These are phyloP conservation scores for Tragopan temminckii DNA, from an alignment of 2,797 vertebrate genomes.

Conservation along the genomic window DNA sequence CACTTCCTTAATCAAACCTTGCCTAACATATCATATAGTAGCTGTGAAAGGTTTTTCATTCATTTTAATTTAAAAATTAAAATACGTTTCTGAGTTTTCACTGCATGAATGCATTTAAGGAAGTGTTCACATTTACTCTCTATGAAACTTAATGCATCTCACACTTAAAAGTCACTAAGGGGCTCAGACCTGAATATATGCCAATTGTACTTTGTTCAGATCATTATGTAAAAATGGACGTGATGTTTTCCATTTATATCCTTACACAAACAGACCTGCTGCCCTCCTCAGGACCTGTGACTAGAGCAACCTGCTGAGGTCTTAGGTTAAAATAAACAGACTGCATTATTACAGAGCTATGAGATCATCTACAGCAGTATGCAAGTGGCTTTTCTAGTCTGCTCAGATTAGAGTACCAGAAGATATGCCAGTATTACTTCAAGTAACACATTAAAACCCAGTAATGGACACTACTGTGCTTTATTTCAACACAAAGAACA, in stretches of 20 bases:
- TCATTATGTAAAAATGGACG: slow-evolving; percentile 57
- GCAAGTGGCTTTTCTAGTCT: slow-evolving; percentile 76
- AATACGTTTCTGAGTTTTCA: slow-evolving; percentile 44
- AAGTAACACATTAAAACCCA: slow-evolving; percentile 76
- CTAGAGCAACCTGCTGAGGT: slow-evolving; percentile 18
- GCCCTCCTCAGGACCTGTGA: background rate
- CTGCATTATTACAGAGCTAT: slow-evolving; percentile 38
- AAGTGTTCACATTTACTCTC: slow-evolving; percentile 53
- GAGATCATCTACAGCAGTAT: slow-evolving; percentile 61
- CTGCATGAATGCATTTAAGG: slow-evolving; percentile 35
- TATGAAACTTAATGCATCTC: slow-evolving; percentile 39
- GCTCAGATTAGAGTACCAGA: slow-evolving; percentile 77
- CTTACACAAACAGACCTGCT: slow-evolving; percentile 24
- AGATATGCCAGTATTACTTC: slow-evolving; percentile 77
- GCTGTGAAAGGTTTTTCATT: background rate
- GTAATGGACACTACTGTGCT: slow-evolving; percentile 75
- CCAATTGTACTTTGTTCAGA: slow-evolving; percentile 60
- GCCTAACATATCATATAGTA: slow-evolving; percentile 57
- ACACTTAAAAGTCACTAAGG: slow-evolving; percentile 63
- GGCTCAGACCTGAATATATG: slow-evolving; percentile 44
- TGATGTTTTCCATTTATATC: slow-evolving; percentile 14
- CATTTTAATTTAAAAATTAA: slow-evolving; percentile 64
- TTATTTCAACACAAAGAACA: slow-evolving; percentile 81
- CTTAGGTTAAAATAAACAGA: background rate
- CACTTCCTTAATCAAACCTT: slow-evolving; percentile 69